Base-by-base conservation (phyloP, 2,797 vertebrate species). In the Natrix natrix region DNA sequence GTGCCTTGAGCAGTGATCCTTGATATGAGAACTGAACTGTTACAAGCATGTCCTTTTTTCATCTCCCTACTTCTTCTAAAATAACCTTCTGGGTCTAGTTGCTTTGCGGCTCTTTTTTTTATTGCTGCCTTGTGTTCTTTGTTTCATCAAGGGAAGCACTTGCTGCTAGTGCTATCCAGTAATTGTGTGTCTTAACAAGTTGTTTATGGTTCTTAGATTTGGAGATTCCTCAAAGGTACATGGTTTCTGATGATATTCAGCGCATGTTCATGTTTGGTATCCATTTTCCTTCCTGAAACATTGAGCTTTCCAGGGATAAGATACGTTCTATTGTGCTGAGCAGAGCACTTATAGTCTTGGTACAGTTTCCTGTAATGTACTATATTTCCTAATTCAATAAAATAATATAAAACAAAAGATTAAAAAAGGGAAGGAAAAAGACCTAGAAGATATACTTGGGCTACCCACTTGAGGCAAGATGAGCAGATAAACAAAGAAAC, bases 21-120 rank as follows among this genome's bases (percentile, higher is more conserved):
- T 91, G 66, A 66, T 88, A 89, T 88, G 55, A 83, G n/a, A 59
- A 91, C 4, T 37, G n/a, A 87, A 83, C n/a, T 91, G 69, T 37
- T 91, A 88, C 37, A 78, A 93, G 56, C 56, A 83, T 83, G 66
- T 89, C 66, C 57, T 37, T 88, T 93, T 91, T 89, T 74, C 63
- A 91, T 88, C 66, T 78, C 48, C 52, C 57, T 24, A 52, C 55
- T 14, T 69, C 54, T 63, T n/a, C 95, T 93, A 92, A 92, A 95
- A 94, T 94, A 95, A 93, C 90, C 95, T 94, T 96, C 94, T 95
- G 94, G 88, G 93, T 93, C 91, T 93, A 94, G 94, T 86, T 95
- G 89, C 92, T 95, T 92, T 94, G 94, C 94, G 94, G 94, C 87
- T 93, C 91, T 93, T 95, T 93, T 91, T 91, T 93, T 89, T 95